Evolutionary conservation across 2,113 vertebrate genomes (phyloP).

Genomic region (Plestiodon gilberti): DNA sequence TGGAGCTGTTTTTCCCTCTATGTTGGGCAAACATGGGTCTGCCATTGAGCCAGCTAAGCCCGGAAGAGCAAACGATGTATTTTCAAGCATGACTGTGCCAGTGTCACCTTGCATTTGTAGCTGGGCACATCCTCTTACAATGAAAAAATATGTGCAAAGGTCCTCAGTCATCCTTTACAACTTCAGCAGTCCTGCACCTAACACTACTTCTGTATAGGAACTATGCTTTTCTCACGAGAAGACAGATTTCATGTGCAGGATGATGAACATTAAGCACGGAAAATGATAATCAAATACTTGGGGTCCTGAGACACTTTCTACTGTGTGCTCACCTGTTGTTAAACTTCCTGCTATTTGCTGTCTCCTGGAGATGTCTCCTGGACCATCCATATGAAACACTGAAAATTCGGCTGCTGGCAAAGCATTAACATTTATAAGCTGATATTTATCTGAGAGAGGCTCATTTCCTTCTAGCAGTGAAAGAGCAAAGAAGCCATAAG

Average conservation of each 20-base stretch:
- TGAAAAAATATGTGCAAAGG: too few relatives aligned
- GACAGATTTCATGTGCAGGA: neutral
- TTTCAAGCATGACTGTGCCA: too few relatives aligned
- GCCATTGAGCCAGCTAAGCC: too few relatives aligned
- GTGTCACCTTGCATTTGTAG: too few relatives aligned
- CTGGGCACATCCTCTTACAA: too few relatives aligned
- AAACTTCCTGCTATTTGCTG: neutral
- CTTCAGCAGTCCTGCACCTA: neutral
- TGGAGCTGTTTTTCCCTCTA: too few relatives aligned
- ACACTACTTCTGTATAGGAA: neutral
- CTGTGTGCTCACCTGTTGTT: neutral
- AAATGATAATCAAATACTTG: neutral
- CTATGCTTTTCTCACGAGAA: too few relatives aligned
- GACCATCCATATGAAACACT: neutral
- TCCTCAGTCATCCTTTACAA: too few relatives aligned
- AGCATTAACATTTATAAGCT: neutral
- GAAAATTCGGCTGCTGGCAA: constrained; percentile 1
- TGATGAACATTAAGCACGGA: neutral
- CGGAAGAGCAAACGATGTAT: too few relatives aligned
- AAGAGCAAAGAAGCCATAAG: neutral
- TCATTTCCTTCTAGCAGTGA: neutral
- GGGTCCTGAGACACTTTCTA: neutral
- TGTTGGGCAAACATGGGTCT: too few relatives aligned
- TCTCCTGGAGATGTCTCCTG: neutral
- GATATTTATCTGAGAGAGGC: neutral